Evolutionary conservation across 2,797 vertebrate genomes (phyloP), one percentile per base, ranked within the genome.

Genomic region (Malurus splendens): DNA sequence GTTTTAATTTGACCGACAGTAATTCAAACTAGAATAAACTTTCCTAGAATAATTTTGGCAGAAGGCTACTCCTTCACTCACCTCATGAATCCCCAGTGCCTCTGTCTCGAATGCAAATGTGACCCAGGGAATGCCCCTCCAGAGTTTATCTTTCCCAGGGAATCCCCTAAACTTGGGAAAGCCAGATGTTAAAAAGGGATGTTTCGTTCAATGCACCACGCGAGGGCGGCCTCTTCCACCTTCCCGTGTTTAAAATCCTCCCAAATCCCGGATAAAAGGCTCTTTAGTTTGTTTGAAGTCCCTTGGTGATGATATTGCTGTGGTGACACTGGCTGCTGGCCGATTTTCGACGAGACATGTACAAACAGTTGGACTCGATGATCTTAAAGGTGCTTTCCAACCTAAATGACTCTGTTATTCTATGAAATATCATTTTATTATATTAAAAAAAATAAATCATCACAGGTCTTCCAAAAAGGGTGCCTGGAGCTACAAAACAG

Each of bases 161-260:
- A 82, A 82, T 64, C 30, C 56, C 68, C 30, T 6, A 4, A 50
- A 7, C 4, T 42, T n/a, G 33, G 17, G 19, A 67, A 86, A 90
- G 4, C 41, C 64, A 20, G 39, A 27, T 27, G 28, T 19, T 38
- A 52, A 22, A 82, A 90, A 39, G 9, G 10, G 33, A n/a, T 27
- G 2, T 9, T 87, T 74, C 1, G 0, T 1, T 1, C 27, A 44
- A 70, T 71, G 18, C 4, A 33, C 94, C 93, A 82, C 93, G 2
- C 4, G 94, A 92, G 94, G 94, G 94, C 93, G 89, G 93, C 72
- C 75, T 93, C 47, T 87, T 71, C 94, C 94, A 82, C 39, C 28
- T 82, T 92, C 79, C 68, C 16, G 2, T 4, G 7, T 18, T 56
- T 33, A 59, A 90, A 67, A 64, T 23, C 64, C 19, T 73, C 60